Base-by-base conservation (phyloP, 37 sponge, comb jelly and placozoan species). In the Halichondria panicea region DNA sequence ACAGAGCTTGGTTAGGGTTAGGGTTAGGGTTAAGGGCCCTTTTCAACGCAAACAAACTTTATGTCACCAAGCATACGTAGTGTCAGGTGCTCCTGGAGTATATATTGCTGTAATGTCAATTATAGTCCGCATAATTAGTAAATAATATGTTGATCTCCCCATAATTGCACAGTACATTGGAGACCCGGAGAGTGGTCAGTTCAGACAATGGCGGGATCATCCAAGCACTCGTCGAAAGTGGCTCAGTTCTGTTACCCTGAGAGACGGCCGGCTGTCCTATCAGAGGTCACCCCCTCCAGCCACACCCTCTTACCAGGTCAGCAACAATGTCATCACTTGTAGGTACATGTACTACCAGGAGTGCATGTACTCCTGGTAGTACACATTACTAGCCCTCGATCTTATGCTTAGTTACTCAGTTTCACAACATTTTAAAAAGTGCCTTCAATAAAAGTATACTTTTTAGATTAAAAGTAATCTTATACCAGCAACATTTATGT, bases 151-250 rank as follows among this genome's bases (percentile, higher is more conserved):
- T 36, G 25, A n/a, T 9, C 25, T 7, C 25, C 9, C 56, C 56
- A 27, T 27, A 9, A 53, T 52, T 21, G 4, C 1, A 42, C 58
- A 84, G 87, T 86, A 86, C 43, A 70, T 53, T 9, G 72, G 88
- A 37, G 65, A 95, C 68, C 84, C 87, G 2, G 90, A 88, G 41
- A 86, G 77, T 38, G 93, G 93, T 5, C 66, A 72, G 42, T 95
- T 89, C 68, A 44, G 43, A 6, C 93, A 95, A 44, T 75, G 35
- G 55, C 40, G 43, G 40, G 72, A 78, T 62, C 84, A 78, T 11
- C 22, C 46, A 31, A 70, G 75, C 72, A 67, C 54, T 24, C 85
- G 88, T 11, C 57, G 89, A 57, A 40, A 53, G 25, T 93, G 93
- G 93, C 82, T 93, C 22, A 75, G 85, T 38, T 70, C 58, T 69